A percentile compares a stretch with the other conserved stretches of the same genome.
phyloP scores from a whole-genome alignment of 2,113 vertebrate genomes.

The Heterotilapia buettikoferi region DNA sequence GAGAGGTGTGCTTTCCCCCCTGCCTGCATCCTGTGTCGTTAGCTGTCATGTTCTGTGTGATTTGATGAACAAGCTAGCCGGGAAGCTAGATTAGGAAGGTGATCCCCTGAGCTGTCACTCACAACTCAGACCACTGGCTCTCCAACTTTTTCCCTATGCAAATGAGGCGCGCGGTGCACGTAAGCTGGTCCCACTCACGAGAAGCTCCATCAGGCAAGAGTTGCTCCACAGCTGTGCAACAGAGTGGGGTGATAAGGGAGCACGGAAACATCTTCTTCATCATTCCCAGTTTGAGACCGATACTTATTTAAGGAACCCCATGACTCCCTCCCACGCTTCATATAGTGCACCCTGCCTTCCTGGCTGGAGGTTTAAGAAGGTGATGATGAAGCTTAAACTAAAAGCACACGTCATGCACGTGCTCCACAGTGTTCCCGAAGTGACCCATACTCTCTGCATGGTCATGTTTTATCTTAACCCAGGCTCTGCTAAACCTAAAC shows the following conservation, averaged over 20 bases:
- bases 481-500: neutral
- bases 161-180: neutral
- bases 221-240: neutral
- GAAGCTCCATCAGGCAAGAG: neutral
- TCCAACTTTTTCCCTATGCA: neutral
- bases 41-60: neutral
- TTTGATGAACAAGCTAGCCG: slow-evolving; percentile 16
- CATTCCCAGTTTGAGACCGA: neutral
- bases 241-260: neutral
- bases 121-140: neutral
- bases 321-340: neutral
- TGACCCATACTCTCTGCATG: neutral
- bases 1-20: neutral
- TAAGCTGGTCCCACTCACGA: neutral
- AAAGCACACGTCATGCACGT: neutral
- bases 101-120: neutral
- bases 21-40: neutral
- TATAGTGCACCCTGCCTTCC: neutral
- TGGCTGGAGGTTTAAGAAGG: neutral
- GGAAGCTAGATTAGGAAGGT: neutral
- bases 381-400: neutral
- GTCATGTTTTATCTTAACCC: neutral
- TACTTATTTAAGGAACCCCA: neutral
- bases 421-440: neutral
- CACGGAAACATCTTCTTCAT: neutral